Conservation (phyloP, 2,797 vertebrate species). For the Eleutherodactylus coqui region DNA sequence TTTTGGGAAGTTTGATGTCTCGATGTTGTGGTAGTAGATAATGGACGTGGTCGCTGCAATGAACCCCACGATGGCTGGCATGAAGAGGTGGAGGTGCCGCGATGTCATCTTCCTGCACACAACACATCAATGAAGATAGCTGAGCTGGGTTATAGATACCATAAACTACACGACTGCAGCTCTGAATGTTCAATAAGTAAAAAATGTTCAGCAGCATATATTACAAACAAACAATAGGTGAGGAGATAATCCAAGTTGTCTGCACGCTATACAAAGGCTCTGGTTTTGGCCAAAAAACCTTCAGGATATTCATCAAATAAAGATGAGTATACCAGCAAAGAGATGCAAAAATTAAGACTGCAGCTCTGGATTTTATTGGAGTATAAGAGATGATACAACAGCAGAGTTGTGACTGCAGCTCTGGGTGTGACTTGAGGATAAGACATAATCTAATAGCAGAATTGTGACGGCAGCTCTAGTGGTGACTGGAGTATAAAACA, state of each 20-base stretch:
- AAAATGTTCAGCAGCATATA: too few relatives aligned
- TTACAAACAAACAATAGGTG: too few relatives aligned
- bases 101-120: conserved; percentile 78
- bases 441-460: background rate
- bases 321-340: too few relatives aligned
- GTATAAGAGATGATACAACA: background rate
- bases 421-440: background rate
- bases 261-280: too few relatives aligned
- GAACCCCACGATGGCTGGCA: conserved; percentile 96
- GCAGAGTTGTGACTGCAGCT: background rate
- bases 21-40: conserved; percentile 98
- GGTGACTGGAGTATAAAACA: background rate
- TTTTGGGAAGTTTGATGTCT: conserved; percentile 98
- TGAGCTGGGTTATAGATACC: too few relatives aligned
- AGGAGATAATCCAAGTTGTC: too few relatives aligned
- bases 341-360: too few relatives aligned
- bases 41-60: conserved; percentile 94
- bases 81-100: conserved; percentile 90
- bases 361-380: background rate
- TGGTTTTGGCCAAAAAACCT: too few relatives aligned
- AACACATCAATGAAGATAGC: too few relatives aligned
- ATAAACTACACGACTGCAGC: too few relatives aligned
- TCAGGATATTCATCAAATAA: too few relatives aligned
- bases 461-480: background rate
- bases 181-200: too few relatives aligned